phyloP scores from a whole-genome alignment of 2,888 invertebrate species.

The Cotesia congregata region DNA sequence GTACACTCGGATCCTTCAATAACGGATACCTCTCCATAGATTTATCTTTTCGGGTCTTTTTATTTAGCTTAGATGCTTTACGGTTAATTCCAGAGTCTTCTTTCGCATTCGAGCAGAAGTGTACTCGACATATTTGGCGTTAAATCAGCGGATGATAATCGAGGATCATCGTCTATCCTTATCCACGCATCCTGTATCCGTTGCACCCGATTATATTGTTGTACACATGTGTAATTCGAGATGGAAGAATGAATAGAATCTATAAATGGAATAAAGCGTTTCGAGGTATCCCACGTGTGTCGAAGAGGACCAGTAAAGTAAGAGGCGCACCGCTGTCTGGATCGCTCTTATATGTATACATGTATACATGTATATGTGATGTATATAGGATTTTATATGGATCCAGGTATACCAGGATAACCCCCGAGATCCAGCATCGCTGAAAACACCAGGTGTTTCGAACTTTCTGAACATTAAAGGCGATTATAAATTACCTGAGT shows the following conservation, averaged over 20 bases:
- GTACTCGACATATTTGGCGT: slow-evolving; percentile 10
- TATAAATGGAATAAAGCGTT: slow-evolving; percentile 25
- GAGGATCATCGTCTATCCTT: neutral
- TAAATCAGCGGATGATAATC: slow-evolving; percentile 1
- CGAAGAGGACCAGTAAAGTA: slow-evolving; percentile 34
- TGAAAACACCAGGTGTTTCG: slow-evolving; percentile 28
- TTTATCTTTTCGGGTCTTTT: neutral
- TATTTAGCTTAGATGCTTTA: no score
- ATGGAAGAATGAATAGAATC: neutral
- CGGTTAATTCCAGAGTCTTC: no score
- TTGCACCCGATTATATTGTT: neutral
- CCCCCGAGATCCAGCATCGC: slow-evolving; percentile 18
- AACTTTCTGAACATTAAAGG: slow-evolving; percentile 46
- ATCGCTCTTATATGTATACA: slow-evolving; percentile 3
- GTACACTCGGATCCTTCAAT: neutral
- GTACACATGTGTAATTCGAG: neutral
- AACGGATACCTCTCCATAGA: neutral
- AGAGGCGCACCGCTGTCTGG: slow-evolving; percentile 66
- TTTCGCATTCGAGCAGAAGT: neutral
- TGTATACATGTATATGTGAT: neutral
- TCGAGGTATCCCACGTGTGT: neutral
- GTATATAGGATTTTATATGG: slow-evolving; percentile 3
- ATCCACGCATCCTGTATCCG: slow-evolving; percentile 9
- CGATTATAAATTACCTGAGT: slow-evolving; percentile 66
- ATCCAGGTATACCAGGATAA: slow-evolving; percentile 26